Conservation (phyloP, 2,888 invertebrate genomes). For the Lepeophtheirus nordmannii region DNA sequence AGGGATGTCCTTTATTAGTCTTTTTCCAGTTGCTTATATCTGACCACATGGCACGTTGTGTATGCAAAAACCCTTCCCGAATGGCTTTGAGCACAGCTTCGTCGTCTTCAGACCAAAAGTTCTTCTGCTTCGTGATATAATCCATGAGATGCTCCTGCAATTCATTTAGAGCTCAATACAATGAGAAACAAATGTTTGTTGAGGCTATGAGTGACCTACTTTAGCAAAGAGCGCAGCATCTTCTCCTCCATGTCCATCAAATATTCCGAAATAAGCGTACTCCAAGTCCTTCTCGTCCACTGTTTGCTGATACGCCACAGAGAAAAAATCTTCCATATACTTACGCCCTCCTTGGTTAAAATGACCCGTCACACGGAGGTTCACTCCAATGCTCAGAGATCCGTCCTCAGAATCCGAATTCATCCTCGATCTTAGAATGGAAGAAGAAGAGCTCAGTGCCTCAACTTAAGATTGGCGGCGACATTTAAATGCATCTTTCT, state of each 20-base stretch:
- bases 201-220: conserved; percentile 27
- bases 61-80: conserved; percentile 81
- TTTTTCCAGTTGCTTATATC: conserved; percentile 94
- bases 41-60: conserved; percentile 95
- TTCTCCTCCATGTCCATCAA: conserved; percentile 90
- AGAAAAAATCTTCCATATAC: conserved; percentile 98
- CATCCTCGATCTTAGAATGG: background rate
- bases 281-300: conserved; percentile 78
- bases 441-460: background rate
- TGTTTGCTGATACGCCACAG: conserved; percentile 85
- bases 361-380: conserved; percentile 84
- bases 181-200: background rate
- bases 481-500: conserved; percentile 2
- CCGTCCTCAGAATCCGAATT: conserved; percentile 29
- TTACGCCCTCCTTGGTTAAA: conserved; percentile 92
- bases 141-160: conserved; percentile 66
- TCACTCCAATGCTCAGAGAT: conserved; percentile 69
- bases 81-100: conserved; percentile 82
- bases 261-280: conserved; percentile 93
- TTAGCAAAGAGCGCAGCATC: conserved; percentile 90
- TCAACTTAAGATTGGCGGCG: background rate
- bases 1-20: conserved; percentile 79
- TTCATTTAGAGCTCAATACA: background rate
- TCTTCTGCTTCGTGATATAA: conserved; percentile 76
- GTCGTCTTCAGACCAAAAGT: conserved; percentile 88